Evolutionary conservation across 2,113 vertebrate species (phyloP).

Genomic region (Benitochromis conjunctus): DNA sequence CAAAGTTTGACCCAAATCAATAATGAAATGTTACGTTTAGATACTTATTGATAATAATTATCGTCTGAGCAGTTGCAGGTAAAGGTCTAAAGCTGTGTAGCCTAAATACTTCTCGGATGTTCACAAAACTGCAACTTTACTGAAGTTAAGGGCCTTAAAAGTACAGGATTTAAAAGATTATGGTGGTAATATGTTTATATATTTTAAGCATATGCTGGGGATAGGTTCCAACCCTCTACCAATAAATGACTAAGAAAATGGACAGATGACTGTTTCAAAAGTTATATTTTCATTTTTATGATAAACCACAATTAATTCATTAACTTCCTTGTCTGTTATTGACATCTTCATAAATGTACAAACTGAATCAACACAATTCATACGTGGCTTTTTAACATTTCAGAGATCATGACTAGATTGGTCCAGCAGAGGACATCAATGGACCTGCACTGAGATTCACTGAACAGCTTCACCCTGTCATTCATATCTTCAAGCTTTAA

Average conservation of each 20-base stretch:
- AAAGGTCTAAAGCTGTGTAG: background rate
- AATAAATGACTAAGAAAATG: background rate
- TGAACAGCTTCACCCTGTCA: background rate
- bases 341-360: background rate
- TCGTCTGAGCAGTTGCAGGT: background rate
- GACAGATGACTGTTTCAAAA: background rate
- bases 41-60: background rate
- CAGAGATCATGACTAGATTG: background rate
- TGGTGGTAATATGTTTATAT: background rate
- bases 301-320: background rate
- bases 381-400: background rate
- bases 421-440: constrained; percentile 40
- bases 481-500: background rate
- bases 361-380: background rate
- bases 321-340: background rate
- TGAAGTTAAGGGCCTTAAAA: background rate
- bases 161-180: background rate
- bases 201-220: background rate
- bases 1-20: background rate
- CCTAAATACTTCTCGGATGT: background rate
- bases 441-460: background rate
- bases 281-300: background rate
- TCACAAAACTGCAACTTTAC: background rate
- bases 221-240: background rate
- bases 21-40: background rate